phyloP scores from a whole-genome alignment of 1,140 invertebrate genomes.

The Metaphire vulgaris region DNA sequence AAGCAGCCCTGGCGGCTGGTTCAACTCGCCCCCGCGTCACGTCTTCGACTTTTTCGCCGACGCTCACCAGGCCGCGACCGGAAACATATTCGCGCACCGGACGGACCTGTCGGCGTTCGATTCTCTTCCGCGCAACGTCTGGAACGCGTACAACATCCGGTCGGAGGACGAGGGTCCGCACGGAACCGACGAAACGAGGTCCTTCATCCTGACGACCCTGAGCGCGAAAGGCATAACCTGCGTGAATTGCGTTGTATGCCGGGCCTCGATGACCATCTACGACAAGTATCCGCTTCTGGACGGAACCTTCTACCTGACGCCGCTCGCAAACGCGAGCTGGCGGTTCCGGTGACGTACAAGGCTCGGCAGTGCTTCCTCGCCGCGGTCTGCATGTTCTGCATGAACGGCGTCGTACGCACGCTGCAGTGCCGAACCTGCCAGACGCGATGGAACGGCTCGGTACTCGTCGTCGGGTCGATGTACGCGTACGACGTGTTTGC shows the following conservation, averaged over 20 bases:
- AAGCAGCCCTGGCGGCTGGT: slow-evolving; percentile 24
- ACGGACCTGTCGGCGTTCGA: slow-evolving; percentile 92
- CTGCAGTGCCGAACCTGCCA: slow-evolving; percentile 80
- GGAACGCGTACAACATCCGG: slow-evolving; percentile 74
- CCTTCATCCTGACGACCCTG: slow-evolving; percentile 46
- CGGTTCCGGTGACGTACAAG: not conserved
- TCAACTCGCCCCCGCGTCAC: slow-evolving; percentile 27
- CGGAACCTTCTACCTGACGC: slow-evolving; percentile 79
- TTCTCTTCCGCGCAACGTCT: slow-evolving; percentile 81
- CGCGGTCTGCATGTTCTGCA: not conserved
- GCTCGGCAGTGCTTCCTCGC: not conserved
- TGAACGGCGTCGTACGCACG: not conserved
- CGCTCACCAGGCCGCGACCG: slow-evolving; percentile 37
- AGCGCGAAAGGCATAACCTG: slow-evolving; percentile 35
- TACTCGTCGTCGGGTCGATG: slow-evolving; percentile 88
- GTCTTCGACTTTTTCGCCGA: slow-evolving; percentile 66
- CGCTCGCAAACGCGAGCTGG: slow-evolving; percentile 1
- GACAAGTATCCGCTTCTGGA: slow-evolving; percentile 85
- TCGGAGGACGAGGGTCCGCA: slow-evolving; percentile 92
- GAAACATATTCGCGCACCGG: slow-evolving; percentile 59
- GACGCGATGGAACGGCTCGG: slow-evolving; percentile 82
- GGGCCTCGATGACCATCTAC: slow-evolving; percentile 79
- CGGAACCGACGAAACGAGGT: slow-evolving; percentile 85
- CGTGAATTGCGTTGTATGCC: slow-evolving; percentile 66
- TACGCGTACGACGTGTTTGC: slow-evolving; percentile 97